phyloP scores from a whole-genome alignment of 2,797 vertebrate species.

The Argentina silus region DNA sequence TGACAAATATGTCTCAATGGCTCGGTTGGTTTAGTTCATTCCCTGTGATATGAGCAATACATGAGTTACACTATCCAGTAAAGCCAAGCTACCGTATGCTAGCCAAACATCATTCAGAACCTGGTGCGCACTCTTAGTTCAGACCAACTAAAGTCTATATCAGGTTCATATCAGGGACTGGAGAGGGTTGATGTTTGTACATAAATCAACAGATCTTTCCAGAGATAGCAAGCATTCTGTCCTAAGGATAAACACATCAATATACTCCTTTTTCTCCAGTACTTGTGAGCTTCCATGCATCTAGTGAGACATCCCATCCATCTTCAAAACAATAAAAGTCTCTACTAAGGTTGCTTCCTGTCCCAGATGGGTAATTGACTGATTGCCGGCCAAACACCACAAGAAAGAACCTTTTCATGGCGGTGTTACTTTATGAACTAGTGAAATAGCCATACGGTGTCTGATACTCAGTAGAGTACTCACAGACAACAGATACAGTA shows the following conservation, averaged over 20 bases:
- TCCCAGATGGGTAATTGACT: constrained; percentile 56
- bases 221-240: constrained; percentile 25
- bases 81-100: constrained; percentile 16
- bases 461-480: constrained; percentile 29
- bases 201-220: constrained; percentile 19
- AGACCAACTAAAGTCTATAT: background rate
- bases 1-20: constrained; percentile 50
- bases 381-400: constrained; percentile 43
- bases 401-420: constrained; percentile 17
- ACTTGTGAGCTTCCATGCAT: constrained; percentile 24
- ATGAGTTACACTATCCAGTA: constrained; percentile 28
- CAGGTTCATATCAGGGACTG: background rate
- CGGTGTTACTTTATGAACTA: constrained; percentile 2
- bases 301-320: constrained; percentile 33
- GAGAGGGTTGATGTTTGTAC: constrained; percentile 8
- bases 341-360: constrained; percentile 28
- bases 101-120: constrained; percentile 33
- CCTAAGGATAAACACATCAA: constrained; percentile 13
- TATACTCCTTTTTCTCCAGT: constrained; percentile 14
- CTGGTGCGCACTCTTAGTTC: constrained; percentile 6
- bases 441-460: background rate
- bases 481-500: constrained; percentile 26
- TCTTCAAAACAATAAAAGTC: constrained; percentile 49
- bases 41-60: constrained; percentile 44
- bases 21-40: constrained; percentile 45